Percentiles rank a stretch among this genome's conserved stretches.
phyloP scores from a whole-genome alignment of 2,888 invertebrate genomes.

The Clepsis dumicolana region DNA sequence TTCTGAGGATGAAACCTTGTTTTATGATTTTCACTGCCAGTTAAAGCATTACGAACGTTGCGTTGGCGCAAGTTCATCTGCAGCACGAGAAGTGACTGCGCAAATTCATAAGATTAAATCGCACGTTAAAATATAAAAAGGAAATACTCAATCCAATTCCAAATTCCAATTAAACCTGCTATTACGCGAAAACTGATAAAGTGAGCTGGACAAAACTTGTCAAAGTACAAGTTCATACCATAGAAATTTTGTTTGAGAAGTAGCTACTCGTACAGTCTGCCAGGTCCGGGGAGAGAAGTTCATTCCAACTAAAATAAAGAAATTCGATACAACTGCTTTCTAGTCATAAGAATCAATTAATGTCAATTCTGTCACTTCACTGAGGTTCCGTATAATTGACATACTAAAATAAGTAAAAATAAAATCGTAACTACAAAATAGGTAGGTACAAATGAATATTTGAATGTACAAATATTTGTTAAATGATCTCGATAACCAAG shows the following conservation, averaged over 20 bases:
- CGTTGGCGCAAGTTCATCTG: neutral
- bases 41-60: neutral
- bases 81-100: slow-evolving; percentile 1
- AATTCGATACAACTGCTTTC: slow-evolving; percentile 9
- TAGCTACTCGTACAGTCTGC: neutral
- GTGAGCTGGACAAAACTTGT: neutral
- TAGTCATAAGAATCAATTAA: slow-evolving; percentile 17
- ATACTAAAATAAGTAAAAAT: neutral
- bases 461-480: too few relatives aligned
- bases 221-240: neutral
- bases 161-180: neutral
- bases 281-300: neutral
- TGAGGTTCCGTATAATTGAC: slow-evolving; percentile 1
- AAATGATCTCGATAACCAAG: too few relatives aligned
- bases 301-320: neutral
- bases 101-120: slow-evolving; percentile 2
- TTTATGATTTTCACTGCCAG: neutral
- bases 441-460: neutral
- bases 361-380: slow-evolving; percentile 24
- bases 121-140: neutral
- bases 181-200: neutral
- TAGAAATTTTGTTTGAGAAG: neutral
- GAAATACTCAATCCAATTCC: neutral
- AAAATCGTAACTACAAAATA: neutral
- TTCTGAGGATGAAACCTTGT: neutral